Evolutionary conservation across 2,797 vertebrate genomes (phyloP), one percentile per base, ranked within the genome.

Genomic region (Sebastes flavidus): DNA sequence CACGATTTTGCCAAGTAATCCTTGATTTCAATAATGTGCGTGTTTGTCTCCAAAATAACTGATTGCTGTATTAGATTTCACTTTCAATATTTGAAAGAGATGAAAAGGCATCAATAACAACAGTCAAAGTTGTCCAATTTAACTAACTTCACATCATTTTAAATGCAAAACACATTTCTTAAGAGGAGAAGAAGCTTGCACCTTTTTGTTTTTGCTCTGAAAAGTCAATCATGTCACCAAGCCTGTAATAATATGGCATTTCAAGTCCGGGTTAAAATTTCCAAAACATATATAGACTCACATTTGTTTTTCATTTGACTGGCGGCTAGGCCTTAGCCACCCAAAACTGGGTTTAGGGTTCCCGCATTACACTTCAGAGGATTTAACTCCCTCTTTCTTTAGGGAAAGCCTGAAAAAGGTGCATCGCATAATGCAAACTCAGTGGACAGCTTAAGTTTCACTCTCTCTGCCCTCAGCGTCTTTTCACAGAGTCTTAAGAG

Each of bases 251-350:
- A 95, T 77, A 91, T 34, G 67, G 94, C 89, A 94, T 84, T 90
- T 91, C 80, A 89, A 89, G 86, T 92, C 91, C 79, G 85, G 94
- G 82, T 84, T 89, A 84, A 89, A 92, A 91, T 93, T 94, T 93
- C 88, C 89, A 87, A 88, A 95, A 84, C 75, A 83, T 73, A 90
- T 92, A 85, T 90, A 91, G 92, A 91, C 92, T 95, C 94, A 96
- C 94, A 97, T 97, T 97, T 97, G 96, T 87, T 97, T 97, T 95
- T 95, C 77, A 97, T 97, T 97, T 96, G 77, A 94, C 89, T 85
- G 90, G 85, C 76, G 66, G 88, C 89, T 90, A 77, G 73, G 86
- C 71, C 85, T 93, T 38, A 94, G 93, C 89, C 95, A 89, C 84
- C 93, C 91, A 93, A 94, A 94, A 94, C 91, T 88, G 74, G 86